phyloP scores from a whole-genome alignment of 2,888 invertebrate species.

The Drosophila borealis region DNA sequence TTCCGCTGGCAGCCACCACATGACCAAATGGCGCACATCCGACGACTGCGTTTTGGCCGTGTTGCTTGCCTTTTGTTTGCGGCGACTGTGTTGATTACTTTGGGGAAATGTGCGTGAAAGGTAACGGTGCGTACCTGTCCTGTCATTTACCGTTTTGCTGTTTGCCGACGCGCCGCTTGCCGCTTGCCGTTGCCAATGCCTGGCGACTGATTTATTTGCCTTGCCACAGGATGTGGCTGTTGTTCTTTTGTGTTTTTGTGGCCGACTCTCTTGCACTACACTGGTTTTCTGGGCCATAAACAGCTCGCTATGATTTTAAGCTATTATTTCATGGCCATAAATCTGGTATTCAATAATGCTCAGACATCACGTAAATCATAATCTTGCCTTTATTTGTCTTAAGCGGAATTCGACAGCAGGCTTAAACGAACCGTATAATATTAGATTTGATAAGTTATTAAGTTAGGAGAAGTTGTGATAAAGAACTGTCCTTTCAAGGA shows the following conservation, averaged over 20 bases:
- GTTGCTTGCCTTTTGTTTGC: constrained; percentile 60
- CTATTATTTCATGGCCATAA: constrained; percentile 64
- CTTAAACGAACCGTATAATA: constrained; percentile 18
- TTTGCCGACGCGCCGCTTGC: constrained; percentile 28
- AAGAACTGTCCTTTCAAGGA: neutral
- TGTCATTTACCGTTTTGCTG: constrained; percentile 73
- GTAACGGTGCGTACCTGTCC: constrained; percentile 69
- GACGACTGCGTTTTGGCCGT: constrained; percentile 45
- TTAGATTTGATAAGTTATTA: constrained; percentile 2
- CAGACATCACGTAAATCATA: constrained; percentile 64
- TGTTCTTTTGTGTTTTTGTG: constrained; percentile 13
- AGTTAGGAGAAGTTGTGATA: neutral
- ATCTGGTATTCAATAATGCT: constrained; percentile 59
- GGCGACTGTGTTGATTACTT: constrained; percentile 74
- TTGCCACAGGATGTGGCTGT: constrained; percentile 26
- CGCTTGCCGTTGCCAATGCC: constrained; percentile 31
- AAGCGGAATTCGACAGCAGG: constrained; percentile 35
- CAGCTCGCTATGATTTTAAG: constrained; percentile 61
- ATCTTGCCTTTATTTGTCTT: constrained; percentile 56
- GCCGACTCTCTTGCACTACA: constrained; percentile 8
- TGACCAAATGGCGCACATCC: constrained; percentile 50
- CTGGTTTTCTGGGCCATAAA: constrained; percentile 61
- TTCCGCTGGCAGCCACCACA: constrained; percentile 14
- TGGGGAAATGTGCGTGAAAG: constrained; percentile 79
- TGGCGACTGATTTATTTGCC: constrained; percentile 60